Percentiles rank a stretch among this genome's conserved stretches.
Evolutionary conservation across 2,113 vertebrate genomes (phyloP).

Genomic region (Solenodon paradoxus): DNA sequence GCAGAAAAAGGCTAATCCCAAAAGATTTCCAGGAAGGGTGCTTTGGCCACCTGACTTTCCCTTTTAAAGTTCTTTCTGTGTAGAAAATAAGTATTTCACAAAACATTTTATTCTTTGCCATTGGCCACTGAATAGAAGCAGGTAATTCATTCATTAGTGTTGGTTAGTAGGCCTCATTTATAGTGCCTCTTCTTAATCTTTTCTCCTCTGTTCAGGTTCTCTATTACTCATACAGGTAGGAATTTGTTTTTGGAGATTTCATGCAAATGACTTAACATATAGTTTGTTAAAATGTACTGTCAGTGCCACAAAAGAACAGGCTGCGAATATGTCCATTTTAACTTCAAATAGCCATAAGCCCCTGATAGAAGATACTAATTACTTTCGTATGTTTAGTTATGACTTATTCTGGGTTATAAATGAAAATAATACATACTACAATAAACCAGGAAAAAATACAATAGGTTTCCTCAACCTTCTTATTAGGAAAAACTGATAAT

Average conservation of each 20-base stretch:
- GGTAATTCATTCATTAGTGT: background rate
- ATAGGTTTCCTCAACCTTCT: background rate
- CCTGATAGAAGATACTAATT: background rate
- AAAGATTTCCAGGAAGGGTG: conserved; percentile 31
- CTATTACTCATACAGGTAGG: conserved; percentile 22
- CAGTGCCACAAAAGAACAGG: background rate
- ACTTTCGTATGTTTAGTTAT: background rate
- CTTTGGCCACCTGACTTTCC: background rate
- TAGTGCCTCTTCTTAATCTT: background rate
- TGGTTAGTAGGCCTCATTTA: background rate
- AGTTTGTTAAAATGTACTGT: background rate
- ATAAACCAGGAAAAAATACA: background rate
- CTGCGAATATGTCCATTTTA: background rate
- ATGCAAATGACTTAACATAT: background rate
- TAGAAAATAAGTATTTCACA: conserved; percentile 31
- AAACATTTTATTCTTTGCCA: background rate
- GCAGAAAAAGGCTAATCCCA: conserved; percentile 4
- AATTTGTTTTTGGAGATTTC: conserved; percentile 1
- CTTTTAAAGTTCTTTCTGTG: background rate
- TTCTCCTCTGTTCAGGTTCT: background rate
- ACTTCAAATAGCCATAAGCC: background rate
- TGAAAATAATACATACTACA: background rate
- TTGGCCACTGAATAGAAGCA: background rate
- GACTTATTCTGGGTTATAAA: conserved; percentile 7
- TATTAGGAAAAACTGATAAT: conserved; percentile 10